A percentile compares a stretch with the other conserved stretches of the same genome.
phyloP scores from a whole-genome alignment of 1,140 invertebrate species.

The Pteromalus puparum region DNA sequence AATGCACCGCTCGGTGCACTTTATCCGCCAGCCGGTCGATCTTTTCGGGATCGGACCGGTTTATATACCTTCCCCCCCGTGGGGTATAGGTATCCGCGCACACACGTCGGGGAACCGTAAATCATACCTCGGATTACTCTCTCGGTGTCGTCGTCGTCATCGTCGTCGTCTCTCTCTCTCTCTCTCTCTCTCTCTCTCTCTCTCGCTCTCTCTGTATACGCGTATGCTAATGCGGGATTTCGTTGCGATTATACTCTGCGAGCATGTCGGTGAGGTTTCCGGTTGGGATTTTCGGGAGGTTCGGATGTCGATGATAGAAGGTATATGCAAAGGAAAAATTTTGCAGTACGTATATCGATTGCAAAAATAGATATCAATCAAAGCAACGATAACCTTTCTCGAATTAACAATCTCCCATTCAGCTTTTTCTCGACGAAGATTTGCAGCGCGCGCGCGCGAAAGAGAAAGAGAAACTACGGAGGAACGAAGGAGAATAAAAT shows the following conservation, averaged over 20 bases:
- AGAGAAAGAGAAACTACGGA: constrained; percentile 14
- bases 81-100: too few relatives aligned
- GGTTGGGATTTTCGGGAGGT: neutral
- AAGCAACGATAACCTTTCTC: too few relatives aligned
- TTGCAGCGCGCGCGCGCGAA: neutral
- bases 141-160: neutral
- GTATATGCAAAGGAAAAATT: too few relatives aligned
- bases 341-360: too few relatives aligned
- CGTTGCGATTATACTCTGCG: neutral
- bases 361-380: too few relatives aligned
- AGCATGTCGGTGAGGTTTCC: neutral
- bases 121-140: constrained; percentile 2
- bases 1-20: neutral
- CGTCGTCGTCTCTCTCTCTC: too few relatives aligned
- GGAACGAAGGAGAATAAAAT: neutral
- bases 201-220: too few relatives aligned
- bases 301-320: too few relatives aligned
- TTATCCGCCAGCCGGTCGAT: neutral
- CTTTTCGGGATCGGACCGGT: constrained; percentile 16
- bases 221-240: neutral
- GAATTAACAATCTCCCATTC: too few relatives aligned
- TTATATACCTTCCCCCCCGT: neutral
- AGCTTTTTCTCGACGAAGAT: too few relatives aligned
- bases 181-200: too few relatives aligned
- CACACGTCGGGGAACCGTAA: neutral